Conservation (phyloP, 2,888 invertebrate species). For the Pecten maximus region DNA sequence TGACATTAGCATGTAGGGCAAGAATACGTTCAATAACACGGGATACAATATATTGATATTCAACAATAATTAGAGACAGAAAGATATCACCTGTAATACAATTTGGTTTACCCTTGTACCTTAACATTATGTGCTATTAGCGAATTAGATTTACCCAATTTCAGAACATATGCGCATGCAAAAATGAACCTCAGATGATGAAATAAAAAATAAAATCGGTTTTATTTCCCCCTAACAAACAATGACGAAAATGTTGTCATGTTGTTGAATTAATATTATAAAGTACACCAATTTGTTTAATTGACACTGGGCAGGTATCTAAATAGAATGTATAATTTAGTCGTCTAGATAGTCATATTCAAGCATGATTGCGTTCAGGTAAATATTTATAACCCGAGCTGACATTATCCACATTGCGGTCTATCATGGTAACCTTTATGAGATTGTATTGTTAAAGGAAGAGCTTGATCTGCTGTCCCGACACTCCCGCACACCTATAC, state of each 20-base stretch:
- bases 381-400: neutral
- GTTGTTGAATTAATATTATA: no score
- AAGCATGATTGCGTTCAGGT: neutral
- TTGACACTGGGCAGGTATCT: neutral
- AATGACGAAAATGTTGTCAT: no score
- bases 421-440: neutral
- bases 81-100: no score
- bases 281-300: no score
- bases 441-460: neutral
- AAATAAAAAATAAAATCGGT: no score
- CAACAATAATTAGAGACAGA: no score
- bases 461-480: neutral
- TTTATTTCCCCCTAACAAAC: no score
- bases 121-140: no score
- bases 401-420: neutral
- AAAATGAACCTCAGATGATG: no score
- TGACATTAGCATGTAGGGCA: neutral
- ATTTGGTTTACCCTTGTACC: no score
- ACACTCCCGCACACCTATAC: neutral
- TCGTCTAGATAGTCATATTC: neutral
- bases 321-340: neutral
- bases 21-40: neutral
- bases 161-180: no score
- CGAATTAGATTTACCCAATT: no score
- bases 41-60: neutral